phyloP scores from a whole-genome alignment of 1,140 invertebrate species.

The Lordiphosa stackelbergi region DNA sequence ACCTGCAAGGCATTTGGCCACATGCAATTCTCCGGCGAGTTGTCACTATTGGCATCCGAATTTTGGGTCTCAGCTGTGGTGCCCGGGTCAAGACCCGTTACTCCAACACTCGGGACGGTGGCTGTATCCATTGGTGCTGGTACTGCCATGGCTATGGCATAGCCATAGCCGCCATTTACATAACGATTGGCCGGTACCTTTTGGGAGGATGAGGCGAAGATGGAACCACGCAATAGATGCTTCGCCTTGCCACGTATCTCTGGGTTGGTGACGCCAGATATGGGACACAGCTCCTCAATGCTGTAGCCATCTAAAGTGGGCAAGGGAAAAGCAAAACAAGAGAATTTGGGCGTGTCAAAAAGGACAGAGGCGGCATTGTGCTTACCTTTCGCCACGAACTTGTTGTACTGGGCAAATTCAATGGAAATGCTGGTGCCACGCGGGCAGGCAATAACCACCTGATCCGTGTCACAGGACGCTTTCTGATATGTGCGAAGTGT shows the following conservation, averaged over 20 bases:
- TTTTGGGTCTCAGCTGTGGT: constrained; percentile 7
- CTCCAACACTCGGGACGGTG: constrained; percentile 13
- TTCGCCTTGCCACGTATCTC: constrained; percentile 60
- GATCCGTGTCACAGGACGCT: constrained; percentile 91
- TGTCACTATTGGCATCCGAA: constrained; percentile 30
- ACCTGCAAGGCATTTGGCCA: constrained; percentile 76
- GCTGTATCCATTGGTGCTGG: constrained; percentile 13
- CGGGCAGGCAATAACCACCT: constrained; percentile 89
- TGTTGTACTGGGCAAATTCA: constrained; percentile 82
- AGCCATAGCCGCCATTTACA: constrained; percentile 33
- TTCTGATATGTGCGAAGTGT: constrained; percentile 92
- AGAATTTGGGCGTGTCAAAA: not conserved
- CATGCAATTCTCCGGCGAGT: constrained; percentile 66
- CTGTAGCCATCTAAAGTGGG: constrained; percentile 60
- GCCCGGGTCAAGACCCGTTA: constrained; percentile 17
- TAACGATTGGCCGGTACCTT: constrained; percentile 53
- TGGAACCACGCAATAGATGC: constrained; percentile 63
- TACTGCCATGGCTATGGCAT: constrained; percentile 21
- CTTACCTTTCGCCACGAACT: constrained; percentile 71
- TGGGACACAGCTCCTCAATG: constrained; percentile 68
- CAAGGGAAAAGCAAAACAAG: constrained; percentile 3
- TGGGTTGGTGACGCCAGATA: constrained; percentile 28
- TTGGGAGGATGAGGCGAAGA: constrained; percentile 51
- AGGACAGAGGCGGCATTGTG: not conserved
- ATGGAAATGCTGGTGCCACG: constrained; percentile 91